phyloP scores from a whole-genome alignment of 2,113 vertebrate species.

The Xiphophorus hellerii region DNA sequence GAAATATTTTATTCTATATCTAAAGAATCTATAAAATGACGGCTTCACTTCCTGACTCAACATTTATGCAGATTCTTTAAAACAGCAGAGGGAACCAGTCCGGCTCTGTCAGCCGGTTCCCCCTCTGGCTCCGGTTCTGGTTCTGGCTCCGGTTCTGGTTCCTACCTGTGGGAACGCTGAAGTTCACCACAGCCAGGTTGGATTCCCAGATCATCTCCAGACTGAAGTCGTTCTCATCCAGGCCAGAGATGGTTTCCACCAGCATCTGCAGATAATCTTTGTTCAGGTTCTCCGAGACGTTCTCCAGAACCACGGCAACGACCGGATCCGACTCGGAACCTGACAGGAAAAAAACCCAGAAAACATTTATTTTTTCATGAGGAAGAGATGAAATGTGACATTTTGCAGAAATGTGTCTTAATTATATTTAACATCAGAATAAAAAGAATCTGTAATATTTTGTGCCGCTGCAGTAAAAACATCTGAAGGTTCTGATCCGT shows the following conservation, averaged over 20 bases:
- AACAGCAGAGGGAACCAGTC: neutral
- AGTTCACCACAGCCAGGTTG: constrained; percentile 77
- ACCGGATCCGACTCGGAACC: neutral
- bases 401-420: no score
- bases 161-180: constrained; percentile 80
- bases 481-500: no score
- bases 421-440: no score
- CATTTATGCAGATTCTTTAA: no score
- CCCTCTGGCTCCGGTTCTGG: neutral
- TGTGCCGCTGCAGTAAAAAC: no score
- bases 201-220: constrained; percentile 85
- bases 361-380: neutral
- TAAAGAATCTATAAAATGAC: no score
- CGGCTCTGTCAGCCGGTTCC: neutral
- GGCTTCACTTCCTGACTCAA: no score
- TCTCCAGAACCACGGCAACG: constrained; percentile 76
- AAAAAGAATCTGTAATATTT: no score
- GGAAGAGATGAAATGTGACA: no score
- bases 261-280: constrained; percentile 74
- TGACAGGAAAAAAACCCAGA: neutral
- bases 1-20: no score
- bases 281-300: constrained; percentile 61
- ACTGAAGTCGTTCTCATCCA: constrained; percentile 73
- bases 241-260: constrained; percentile 80
- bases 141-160: constrained; percentile 15